Percentiles rank a stretch among this genome's conserved stretches.
phyloP scores from a whole-genome alignment of 1,140 invertebrate species.

The Drosophila sechellia region DNA sequence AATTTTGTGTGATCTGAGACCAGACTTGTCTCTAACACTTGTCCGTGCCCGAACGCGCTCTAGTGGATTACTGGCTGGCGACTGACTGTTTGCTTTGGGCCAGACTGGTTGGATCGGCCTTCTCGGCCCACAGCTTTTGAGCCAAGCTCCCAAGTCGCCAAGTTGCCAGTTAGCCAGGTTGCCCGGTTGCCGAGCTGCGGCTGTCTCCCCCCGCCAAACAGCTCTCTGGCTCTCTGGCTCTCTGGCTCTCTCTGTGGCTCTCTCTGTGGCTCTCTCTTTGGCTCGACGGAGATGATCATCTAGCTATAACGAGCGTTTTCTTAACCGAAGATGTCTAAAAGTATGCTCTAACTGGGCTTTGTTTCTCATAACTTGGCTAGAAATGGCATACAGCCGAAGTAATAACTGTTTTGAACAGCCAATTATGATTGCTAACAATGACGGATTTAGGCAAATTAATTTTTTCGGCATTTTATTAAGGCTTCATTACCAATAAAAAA shows the following conservation, averaged over 20 bases:
- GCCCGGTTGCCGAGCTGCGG: conserved; percentile 2
- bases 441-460: too few species aligned
- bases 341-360: too few species aligned
- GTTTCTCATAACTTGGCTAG: too few species aligned
- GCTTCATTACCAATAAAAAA: too few species aligned
- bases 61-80: conserved; percentile 66
- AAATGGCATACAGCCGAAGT: too few species aligned
- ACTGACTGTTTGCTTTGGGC: conserved; percentile 40
- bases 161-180: background rate
- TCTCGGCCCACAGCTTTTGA: conserved; percentile 31
- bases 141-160: conserved; percentile 2
- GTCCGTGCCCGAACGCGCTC: conserved; percentile 72
- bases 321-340: too few species aligned
- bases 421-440: too few species aligned
- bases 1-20: conserved; percentile 22
- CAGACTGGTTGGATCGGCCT: conserved; percentile 13
- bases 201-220: background rate
- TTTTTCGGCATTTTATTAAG: too few species aligned
- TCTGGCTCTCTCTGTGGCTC: background rate
- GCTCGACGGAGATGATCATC: background rate
- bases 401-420: too few species aligned
- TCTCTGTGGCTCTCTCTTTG: too few species aligned
- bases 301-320: background rate
- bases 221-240: background rate
- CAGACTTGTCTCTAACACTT: conserved; percentile 41